Conservation (phyloP, 2,797 vertebrate species). For the Pseudochromis fuscus region DNA sequence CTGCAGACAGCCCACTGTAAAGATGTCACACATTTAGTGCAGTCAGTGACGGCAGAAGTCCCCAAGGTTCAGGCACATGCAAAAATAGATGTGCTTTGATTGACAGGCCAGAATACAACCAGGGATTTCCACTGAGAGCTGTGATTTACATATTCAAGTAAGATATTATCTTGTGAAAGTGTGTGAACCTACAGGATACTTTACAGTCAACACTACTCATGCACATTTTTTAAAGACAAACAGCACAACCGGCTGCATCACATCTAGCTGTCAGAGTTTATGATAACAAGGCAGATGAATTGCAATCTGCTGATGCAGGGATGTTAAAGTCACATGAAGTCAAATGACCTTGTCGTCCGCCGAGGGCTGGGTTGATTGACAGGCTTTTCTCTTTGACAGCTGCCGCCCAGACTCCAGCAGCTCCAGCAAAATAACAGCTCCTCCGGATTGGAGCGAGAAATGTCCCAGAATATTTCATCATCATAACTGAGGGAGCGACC, state of each 20-base stretch:
- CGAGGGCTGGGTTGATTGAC: conserved; percentile 62
- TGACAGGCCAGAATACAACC: conserved; percentile 51
- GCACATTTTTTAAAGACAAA: background rate
- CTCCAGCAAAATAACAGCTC: conserved; percentile 46
- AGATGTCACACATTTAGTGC: conserved; percentile 66
- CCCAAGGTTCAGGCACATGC: conserved; percentile 45
- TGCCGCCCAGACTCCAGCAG: conserved; percentile 45
- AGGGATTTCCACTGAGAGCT: conserved; percentile 46
- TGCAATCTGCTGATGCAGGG: conserved; percentile 58
- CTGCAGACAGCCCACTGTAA: conserved; percentile 55
- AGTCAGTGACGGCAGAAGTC: conserved; percentile 51
- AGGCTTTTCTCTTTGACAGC: conserved; percentile 60
- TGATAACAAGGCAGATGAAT: conserved; percentile 29
- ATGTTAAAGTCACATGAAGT: conserved; percentile 38
- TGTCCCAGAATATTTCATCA: conserved; percentile 32
- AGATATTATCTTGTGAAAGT: background rate
- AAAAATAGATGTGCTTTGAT: conserved; percentile 70
- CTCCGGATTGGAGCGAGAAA: conserved; percentile 35
- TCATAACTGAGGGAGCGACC: too few relatives aligned
- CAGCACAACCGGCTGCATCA: background rate
- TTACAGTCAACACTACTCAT: background rate
- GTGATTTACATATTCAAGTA: conserved; percentile 29
- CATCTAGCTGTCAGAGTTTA: conserved; percentile 12
- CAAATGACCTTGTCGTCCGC: conserved; percentile 71
- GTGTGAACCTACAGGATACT: background rate